phyloP scores from a whole-genome alignment of 2,888 invertebrate genomes.

The Eurytoma adleriae region DNA sequence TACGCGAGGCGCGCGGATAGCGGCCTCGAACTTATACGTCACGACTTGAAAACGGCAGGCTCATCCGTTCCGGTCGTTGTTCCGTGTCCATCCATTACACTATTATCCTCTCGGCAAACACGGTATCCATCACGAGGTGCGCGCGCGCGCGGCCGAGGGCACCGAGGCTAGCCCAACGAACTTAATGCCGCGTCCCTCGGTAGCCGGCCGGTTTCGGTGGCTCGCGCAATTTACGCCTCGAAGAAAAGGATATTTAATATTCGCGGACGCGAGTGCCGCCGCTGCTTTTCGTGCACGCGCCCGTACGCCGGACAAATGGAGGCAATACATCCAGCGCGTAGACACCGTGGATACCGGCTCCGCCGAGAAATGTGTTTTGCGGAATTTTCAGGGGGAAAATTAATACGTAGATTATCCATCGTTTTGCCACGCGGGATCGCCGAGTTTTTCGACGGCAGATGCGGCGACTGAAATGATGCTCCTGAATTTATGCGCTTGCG shows the following conservation, averaged over 20 bases:
- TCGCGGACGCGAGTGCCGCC: slow-evolving; percentile 29
- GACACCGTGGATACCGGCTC: background rate
- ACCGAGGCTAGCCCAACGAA: background rate
- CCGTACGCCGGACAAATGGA: slow-evolving; percentile 49
- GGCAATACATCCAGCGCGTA: slow-evolving; percentile 41
- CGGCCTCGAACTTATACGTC: slow-evolving; percentile 47
- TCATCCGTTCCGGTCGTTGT: slow-evolving; percentile 68
- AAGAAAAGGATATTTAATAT: slow-evolving; percentile 58
- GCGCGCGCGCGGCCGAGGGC: too few species aligned
- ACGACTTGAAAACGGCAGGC: slow-evolving; percentile 54
- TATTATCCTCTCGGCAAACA: slow-evolving; percentile 72
- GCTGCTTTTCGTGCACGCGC: slow-evolving; percentile 29
- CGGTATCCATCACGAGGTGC: slow-evolving; percentile 62
- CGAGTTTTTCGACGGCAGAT: slow-evolving; percentile 10
- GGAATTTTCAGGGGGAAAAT: slow-evolving; percentile 50
- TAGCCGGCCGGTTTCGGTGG: background rate
- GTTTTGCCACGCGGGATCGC: slow-evolving; percentile 22
- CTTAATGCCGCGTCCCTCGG: too few species aligned
- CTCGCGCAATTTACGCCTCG: slow-evolving; percentile 59
- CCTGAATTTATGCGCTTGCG: slow-evolving; percentile 33
- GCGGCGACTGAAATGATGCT: background rate
- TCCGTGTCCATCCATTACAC: slow-evolving; percentile 72
- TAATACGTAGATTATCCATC: slow-evolving; percentile 55
- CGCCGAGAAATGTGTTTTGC: slow-evolving; percentile 19
- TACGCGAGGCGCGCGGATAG: slow-evolving; percentile 21